These are phyloP conservation scores for Sarotherodon lohbergeri DNA, from an alignment of 2,113 vertebrate species.

Conservation along the genomic window DNA sequence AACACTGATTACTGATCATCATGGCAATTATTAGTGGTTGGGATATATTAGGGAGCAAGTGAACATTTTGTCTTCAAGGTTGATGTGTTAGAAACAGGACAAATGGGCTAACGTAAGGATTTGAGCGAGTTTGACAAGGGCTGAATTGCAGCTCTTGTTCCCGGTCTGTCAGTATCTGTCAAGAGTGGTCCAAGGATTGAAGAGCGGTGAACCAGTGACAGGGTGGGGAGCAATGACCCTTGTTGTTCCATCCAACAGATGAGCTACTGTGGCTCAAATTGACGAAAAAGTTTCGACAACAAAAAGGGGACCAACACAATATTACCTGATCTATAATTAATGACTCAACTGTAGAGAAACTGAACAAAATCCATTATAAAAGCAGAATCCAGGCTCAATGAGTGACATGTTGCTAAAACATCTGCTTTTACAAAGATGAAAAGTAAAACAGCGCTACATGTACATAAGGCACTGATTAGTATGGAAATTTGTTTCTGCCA, in stretches of 20 bases:
- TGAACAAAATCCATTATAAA: background rate
- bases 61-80: background rate
- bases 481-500: background rate
- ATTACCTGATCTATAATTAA: background rate
- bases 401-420: background rate
- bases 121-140: background rate
- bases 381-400: background rate
- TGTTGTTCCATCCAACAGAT: background rate
- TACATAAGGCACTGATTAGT: background rate
- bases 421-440: background rate
- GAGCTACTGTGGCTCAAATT: background rate
- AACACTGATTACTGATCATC: background rate
- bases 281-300: background rate
- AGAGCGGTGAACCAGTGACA: background rate
- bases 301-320: background rate
- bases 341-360: background rate
- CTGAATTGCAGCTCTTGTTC: background rate
- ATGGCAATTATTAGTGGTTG: background rate
- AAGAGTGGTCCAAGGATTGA: background rate
- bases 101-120: accelerated
- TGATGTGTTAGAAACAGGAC: background rate
- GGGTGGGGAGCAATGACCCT: background rate
- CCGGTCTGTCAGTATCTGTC: background rate
- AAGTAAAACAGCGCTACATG: background rate
- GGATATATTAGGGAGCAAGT: background rate